Base-by-base conservation (phyloP, 1,140 invertebrate genomes). In the Homarus americanus region DNA sequence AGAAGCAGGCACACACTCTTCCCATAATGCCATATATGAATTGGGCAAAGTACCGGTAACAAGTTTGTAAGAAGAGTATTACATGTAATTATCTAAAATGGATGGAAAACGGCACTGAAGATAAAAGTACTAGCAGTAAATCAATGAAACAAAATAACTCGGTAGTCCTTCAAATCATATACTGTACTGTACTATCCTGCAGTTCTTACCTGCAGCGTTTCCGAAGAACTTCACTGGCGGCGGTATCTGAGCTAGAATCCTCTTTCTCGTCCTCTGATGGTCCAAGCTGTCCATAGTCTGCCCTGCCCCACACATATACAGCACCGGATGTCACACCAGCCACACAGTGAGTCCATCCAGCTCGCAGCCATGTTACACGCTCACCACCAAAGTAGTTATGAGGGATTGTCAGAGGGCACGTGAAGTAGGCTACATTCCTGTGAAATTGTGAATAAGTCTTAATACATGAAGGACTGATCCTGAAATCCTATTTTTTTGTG, bases 281-380 rank as follows among this genome's bases (percentile, higher is more conserved):
- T 44, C 96, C 96, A 76, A 97, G 93, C 93, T 98, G 97, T 4
- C 97, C 97, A 94, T 97, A 97, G 92, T 95, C 96, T 94, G 97
- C 97, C 94, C 97, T 95, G 24, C 97, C 97, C 97, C 97, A 98
- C 2, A 95, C 94, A 41, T 96, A 94, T 28, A 97, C 93, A 79
- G 95, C 94, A 28, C 96, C 96, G 93, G 95, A 95, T 69, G 93
- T 94, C 94, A 40, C 36, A 88, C 97, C 94, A 1, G 95, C 94
- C 15, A 96, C 95, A 93, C 95, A 96, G 93, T 97, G 97, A 0
- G 96, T 97, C 97, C 97, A 97, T 2, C 97, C 97, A 93, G 95
- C 95, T 91, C 95, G 94, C 12, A 93, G 79, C 90, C 86, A 82
- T 17, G 53, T 20, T 80, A 91, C 87, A 49, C 92, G 69, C 40